Evolutionary conservation across 2,113 vertebrate genomes (phyloP).

Genomic region (Pteronura brasiliensis): DNA sequence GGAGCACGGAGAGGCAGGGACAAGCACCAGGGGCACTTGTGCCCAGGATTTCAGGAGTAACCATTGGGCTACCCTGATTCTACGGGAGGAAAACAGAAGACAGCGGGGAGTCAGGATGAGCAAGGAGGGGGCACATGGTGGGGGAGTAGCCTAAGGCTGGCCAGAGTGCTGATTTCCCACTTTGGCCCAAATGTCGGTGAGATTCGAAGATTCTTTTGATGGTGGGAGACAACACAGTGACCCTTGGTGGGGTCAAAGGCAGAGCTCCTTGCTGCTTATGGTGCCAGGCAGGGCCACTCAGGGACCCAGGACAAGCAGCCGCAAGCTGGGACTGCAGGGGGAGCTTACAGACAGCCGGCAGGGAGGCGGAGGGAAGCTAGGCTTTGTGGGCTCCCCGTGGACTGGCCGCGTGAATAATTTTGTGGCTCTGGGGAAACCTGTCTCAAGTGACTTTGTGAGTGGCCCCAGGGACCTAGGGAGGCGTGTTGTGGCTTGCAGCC

Average conservation of each 20-base stretch:
- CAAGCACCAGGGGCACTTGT: no score
- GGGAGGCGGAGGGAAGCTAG: not conserved
- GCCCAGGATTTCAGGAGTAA: not conserved
- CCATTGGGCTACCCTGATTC: not conserved
- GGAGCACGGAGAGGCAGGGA: not conserved
- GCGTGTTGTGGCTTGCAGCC: not conserved
- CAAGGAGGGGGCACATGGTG: not conserved
- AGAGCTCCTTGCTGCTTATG: not conserved
- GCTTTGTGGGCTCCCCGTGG: not conserved
- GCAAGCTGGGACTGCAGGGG: not conserved
- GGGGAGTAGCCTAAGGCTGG: fast-evolving
- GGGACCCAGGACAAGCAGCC: no score
- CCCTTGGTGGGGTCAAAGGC: not conserved
- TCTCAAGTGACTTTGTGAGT: not conserved
- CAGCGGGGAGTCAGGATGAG: fast-evolving
- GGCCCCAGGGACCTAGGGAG: not conserved
- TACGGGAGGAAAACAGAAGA: not conserved
- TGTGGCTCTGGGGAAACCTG: not conserved
- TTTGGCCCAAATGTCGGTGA: not conserved
- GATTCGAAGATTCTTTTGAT: not conserved
- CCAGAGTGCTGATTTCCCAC: fast-evolving
- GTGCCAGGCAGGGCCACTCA: fast-evolving
- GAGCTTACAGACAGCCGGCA: not conserved
- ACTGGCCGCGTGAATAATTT: no score
- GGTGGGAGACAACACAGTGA: fast-evolving